Evolutionary conservation across 2,888 invertebrate genomes (phyloP), one percentile per base, ranked within the genome.

Genomic region (Lithosia quadra): DNA sequence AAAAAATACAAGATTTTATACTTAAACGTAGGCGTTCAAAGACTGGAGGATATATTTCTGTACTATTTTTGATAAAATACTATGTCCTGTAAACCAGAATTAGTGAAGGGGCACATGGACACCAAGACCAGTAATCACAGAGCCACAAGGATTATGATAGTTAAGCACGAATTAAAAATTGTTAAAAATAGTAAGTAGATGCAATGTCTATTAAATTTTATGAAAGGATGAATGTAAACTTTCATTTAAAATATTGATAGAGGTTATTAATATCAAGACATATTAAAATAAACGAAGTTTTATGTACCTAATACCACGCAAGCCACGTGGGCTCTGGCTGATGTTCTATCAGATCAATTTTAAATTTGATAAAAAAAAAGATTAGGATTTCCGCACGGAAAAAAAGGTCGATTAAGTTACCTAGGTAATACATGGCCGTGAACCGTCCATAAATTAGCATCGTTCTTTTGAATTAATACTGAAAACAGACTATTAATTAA

Each of bases 341-440:
- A n/a, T 49, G n/a, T 49, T 49, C 49, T n/a, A 49, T 49, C 49
- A n/a, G 49, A 49, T 49, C 2, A 49, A 0, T 18, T 43, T 49
- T n/a, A 49, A 49, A n/a, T 49, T 49, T 49, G 49, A 49, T 49
- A n/a, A 49, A n/a, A 49, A 36, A 39, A 43, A 43, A 43, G 43
- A 43, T 43, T 43, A 43, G 43, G 18, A 7, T 18, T n/a, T n/a
- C n/a, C n/a, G n/a, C n/a, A n/a, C n/a, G n/a, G n/a, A n/a, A n/a
- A n/a, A n/a, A n/a, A n/a, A n/a, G n/a, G n/a, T n/a, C n/a, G 49
- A 49, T 49, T n/a, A n/a, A 5, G n/a, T 49, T n/a, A 49, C 49
- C 49, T n/a, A n/a, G 49, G n/a, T 49, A n/a, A 8, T 49, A n/a
- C n/a, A 49, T 49, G 49, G 18, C 49, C n/a, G 49, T 9, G n/a